These are phyloP conservation scores for Heteromurus nitidus DNA, from an alignment of 2,888 invertebrate genomes.

Conservation along the genomic window DNA sequence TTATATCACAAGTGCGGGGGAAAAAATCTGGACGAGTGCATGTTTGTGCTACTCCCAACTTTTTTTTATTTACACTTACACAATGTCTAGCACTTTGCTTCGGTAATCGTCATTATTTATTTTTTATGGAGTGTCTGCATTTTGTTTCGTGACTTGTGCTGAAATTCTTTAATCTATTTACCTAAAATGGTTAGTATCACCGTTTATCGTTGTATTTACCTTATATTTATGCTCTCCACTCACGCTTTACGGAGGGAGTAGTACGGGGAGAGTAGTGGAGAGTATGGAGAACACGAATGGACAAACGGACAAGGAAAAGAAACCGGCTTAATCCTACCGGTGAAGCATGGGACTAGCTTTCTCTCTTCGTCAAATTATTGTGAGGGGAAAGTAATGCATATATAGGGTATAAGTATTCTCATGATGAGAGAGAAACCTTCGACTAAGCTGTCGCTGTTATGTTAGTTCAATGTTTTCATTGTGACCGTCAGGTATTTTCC, in stretches of 20 bases:
- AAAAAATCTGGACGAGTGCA: neutral
- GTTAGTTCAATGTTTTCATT: constrained; percentile 29
- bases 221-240: neutral
- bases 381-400: too few species aligned
- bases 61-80: constrained; percentile 8
- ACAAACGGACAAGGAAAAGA: too few species aligned
- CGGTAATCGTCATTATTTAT: constrained; percentile 44
- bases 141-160: constrained; percentile 45
- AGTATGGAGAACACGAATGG: too few species aligned
- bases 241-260: neutral
- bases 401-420: too few species aligned
- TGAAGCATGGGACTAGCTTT: too few species aligned
- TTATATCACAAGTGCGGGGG: neutral
- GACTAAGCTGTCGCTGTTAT: neutral
- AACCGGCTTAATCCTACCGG: too few species aligned
- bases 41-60: neutral
- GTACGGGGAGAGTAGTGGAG: too few species aligned
- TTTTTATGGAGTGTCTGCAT: constrained; percentile 36
- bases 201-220: neutral
- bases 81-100: constrained; percentile 17
- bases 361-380: too few species aligned
- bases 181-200: constrained; percentile 39
- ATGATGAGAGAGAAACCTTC: too few species aligned
- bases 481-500: constrained; percentile 37
- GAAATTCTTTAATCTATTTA: constrained; percentile 57